These are phyloP conservation scores for Lasiommata megera DNA, from an alignment of 2,888 invertebrate species.

Conservation along the genomic window DNA sequence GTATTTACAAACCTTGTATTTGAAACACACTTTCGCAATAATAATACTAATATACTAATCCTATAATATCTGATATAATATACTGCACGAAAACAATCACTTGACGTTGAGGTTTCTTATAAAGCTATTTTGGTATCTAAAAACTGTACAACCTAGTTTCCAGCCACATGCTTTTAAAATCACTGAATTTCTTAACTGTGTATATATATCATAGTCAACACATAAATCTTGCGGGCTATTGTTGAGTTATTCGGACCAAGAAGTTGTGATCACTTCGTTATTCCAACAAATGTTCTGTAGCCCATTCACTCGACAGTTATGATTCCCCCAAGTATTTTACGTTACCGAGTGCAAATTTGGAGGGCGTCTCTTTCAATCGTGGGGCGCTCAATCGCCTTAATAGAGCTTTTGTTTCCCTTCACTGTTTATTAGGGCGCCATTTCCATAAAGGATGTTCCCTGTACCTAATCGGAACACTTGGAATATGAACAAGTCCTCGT, in stretches of 20 bases:
- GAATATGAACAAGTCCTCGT: slow-evolving; percentile 11
- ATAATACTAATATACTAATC: no score
- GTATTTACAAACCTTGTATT: no score
- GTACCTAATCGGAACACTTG: slow-evolving; percentile 3
- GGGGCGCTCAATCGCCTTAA: slow-evolving; percentile 31
- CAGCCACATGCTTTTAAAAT: no score
- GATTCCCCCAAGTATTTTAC: slow-evolving; percentile 21
- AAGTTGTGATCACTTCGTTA: not conserved
- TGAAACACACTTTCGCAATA: no score
- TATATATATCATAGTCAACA: not conserved
- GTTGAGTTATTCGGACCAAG: not conserved
- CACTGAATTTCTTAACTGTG: no score
- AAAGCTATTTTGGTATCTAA: no score
- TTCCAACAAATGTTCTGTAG: slow-evolving; percentile 1
- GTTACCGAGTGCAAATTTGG: slow-evolving; percentile 32
- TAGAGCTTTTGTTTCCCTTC: slow-evolving; percentile 30
- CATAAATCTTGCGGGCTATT: not conserved
- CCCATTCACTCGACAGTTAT: slow-evolving; percentile 4
- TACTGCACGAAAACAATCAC: no score
- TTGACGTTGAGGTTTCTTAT: no score
- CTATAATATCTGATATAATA: no score
- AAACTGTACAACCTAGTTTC: no score
- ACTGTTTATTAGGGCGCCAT: slow-evolving; percentile 25
- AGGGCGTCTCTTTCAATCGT: slow-evolving; percentile 27
- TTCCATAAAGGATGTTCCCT: slow-evolving; percentile 15